These are phyloP conservation scores for Podargus strigoides DNA, from an alignment of 2,797 vertebrate genomes.

Conservation along the genomic window DNA sequence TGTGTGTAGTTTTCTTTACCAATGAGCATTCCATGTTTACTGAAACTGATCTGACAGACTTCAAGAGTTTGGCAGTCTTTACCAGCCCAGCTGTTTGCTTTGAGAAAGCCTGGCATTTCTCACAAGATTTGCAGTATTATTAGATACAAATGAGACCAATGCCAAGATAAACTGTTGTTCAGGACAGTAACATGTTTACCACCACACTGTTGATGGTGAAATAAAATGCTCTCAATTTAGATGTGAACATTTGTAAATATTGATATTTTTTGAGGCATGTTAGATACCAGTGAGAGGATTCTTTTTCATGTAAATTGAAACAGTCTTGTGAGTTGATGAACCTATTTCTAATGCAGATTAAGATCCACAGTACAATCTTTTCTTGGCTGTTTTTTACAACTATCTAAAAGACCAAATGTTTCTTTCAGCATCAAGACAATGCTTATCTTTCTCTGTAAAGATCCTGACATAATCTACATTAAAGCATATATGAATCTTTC, in stretches of 20 bases:
- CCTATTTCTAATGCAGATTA: neutral
- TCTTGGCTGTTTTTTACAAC: neutral
- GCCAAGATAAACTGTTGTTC: neutral
- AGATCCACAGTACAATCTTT: neutral
- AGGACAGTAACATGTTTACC: neutral
- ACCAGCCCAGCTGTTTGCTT: neutral
- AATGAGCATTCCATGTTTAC: neutral
- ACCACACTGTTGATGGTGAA: neutral
- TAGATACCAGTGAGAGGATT: neutral
- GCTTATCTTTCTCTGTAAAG: neutral
- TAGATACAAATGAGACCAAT: neutral
- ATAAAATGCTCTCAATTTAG: neutral
- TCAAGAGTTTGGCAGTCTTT: neutral
- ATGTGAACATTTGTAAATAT: conserved; percentile 4
- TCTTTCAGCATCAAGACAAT: neutral
- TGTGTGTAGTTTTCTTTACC: neutral
- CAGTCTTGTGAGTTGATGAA: neutral
- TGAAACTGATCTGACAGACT: neutral
- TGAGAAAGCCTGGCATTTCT: conserved; percentile 2
- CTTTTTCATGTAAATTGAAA: neutral
- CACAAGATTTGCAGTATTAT: neutral
- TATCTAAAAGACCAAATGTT: neutral
- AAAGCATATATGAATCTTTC: neutral
- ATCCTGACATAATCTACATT: neutral
- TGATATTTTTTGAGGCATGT: neutral